Percentiles rank a stretch among this genome's conserved stretches.
Conservation (phyloP, 2,888 invertebrate species). For the Lissonota sp. region DNA sequence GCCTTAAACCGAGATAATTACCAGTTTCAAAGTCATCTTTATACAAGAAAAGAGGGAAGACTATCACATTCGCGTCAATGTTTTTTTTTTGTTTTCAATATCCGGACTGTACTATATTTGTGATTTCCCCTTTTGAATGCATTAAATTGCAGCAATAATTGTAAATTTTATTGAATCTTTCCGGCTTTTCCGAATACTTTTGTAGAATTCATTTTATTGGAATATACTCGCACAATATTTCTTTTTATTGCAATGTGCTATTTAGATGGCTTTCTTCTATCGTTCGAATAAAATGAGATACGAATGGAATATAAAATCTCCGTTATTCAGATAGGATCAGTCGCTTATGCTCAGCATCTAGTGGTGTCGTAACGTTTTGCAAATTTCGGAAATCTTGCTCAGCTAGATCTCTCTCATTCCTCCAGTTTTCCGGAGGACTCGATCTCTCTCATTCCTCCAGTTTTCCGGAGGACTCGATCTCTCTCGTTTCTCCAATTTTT, state of each 20-base stretch:
- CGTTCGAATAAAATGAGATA: no score
- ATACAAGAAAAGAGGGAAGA: constrained; percentile 29
- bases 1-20: constrained; percentile 38
- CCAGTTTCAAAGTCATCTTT: constrained; percentile 55
- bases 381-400: no score
- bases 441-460: no score
- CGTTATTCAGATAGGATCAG: no score
- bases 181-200: constrained; percentile 21
- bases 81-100: constrained; percentile 34
- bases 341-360: no score
- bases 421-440: no score
- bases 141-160: constrained; percentile 20
- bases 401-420: no score
- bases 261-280: neutral
- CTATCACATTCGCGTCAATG: neutral
- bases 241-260: constrained; percentile 28
- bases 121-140: neutral
- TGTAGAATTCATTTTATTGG: constrained; percentile 27
- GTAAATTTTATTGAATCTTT: neutral
- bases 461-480: no score
- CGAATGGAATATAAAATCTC: no score
- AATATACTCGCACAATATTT: constrained; percentile 25
- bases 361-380: no score
- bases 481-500: no score
- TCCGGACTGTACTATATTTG: constrained; percentile 27